These are phyloP conservation scores for Sclerodermus sp. DNA, from an alignment of 2,888 invertebrate genomes.

Conservation along the genomic window DNA sequence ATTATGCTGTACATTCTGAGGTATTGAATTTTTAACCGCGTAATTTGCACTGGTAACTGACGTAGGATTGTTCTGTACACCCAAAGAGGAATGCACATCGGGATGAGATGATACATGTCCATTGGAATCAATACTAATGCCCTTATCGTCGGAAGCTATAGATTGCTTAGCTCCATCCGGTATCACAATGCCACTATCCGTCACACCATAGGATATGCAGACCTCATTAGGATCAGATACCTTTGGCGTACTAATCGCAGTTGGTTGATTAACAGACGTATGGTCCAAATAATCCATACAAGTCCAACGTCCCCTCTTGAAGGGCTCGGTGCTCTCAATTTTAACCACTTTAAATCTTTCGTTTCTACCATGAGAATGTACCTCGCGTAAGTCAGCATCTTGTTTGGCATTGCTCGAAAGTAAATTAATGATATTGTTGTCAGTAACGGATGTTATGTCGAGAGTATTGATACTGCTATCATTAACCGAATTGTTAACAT, in stretches of 20 bases:
- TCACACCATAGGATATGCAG: conserved; percentile 55
- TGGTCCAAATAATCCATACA: conserved; percentile 94
- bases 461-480: conserved; percentile 50
- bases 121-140: conserved; percentile 42
- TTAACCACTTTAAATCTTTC: conserved; percentile 90
- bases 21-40: conserved; percentile 43
- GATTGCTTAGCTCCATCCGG: conserved; percentile 42
- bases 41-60: conserved; percentile 41
- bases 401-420: conserved; percentile 53
- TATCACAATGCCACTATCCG: conserved; percentile 49
- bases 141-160: conserved; percentile 40
- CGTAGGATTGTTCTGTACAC: conserved; percentile 39
- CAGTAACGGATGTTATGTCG: conserved; percentile 52
- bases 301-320: conserved; percentile 89
- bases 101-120: conserved; percentile 46
- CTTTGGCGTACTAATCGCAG: conserved; percentile 46
- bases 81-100: conserved; percentile 37
- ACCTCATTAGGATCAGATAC: conserved; percentile 54
- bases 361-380: conserved; percentile 71
- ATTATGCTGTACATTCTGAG: conserved; percentile 62
- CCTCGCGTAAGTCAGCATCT: conserved; percentile 65
- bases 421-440: conserved; percentile 54
- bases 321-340: conserved; percentile 93
- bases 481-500: conserved; percentile 47
- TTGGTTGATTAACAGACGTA: conserved; percentile 60